Conservation (phyloP, 2,888 invertebrate species). For the Tetanocera ferruginea region DNA sequence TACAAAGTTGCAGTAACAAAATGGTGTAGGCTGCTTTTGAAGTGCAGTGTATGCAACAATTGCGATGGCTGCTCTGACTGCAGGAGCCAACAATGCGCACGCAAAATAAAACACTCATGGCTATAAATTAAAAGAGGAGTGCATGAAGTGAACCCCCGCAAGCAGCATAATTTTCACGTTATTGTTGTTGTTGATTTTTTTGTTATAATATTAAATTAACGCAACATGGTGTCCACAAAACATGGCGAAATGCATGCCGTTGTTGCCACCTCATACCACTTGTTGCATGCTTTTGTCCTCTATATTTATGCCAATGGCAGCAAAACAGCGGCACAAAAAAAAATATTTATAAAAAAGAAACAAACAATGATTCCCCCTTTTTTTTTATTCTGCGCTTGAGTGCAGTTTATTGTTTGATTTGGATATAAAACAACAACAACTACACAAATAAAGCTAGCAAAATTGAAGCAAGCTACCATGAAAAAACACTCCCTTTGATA, state of each 20-base stretch:
- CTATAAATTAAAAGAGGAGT: neutral
- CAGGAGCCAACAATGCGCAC: no score
- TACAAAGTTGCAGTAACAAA: neutral
- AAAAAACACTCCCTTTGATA: neutral
- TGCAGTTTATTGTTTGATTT: constrained; percentile 3
- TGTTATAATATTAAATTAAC: neutral
- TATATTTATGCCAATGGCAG: neutral
- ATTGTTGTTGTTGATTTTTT: no score
- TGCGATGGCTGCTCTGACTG: neutral
- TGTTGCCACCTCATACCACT: neutral
- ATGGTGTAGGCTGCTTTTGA: neutral
- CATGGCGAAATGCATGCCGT: neutral
- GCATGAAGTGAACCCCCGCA: constrained; percentile 6
- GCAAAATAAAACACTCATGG: neutral
- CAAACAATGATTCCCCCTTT: neutral
- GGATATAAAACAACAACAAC: neutral
- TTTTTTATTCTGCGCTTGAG: neutral
- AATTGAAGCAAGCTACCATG: neutral
- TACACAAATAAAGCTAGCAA: neutral
- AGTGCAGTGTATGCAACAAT: constrained; percentile 1
- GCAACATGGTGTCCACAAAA: constrained; percentile 4
- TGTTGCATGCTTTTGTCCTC: neutral
- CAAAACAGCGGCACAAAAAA: neutral
- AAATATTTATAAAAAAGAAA: no score
- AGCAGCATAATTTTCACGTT: neutral